These are phyloP conservation scores for Himalopsyche tibetana DNA, from an alignment of 2,888 invertebrate genomes.

Conservation along the genomic window DNA sequence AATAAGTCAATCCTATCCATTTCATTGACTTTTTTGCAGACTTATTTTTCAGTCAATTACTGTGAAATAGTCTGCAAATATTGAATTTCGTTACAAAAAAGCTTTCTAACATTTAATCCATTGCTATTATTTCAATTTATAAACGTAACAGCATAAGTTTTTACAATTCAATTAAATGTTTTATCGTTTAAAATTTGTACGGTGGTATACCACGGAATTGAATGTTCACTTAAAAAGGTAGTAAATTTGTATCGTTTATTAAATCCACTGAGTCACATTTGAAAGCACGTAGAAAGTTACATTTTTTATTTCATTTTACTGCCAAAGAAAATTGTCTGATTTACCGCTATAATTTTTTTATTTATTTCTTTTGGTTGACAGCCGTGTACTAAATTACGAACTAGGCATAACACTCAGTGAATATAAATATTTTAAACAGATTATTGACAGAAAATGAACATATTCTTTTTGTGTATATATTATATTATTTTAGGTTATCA, in stretches of 20 bases:
- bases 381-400: neutral
- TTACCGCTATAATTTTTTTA: slow-evolving; percentile 22
- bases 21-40: too few relatives aligned
- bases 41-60: neutral
- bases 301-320: slow-evolving; percentile 34
- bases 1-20: too few relatives aligned
- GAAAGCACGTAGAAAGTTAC: slow-evolving; percentile 36
- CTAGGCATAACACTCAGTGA: slow-evolving; percentile 21
- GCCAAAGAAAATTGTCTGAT: slow-evolving; percentile 37
- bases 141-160: neutral
- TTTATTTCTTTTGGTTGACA: slow-evolving; percentile 40
- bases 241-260: neutral
- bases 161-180: slow-evolving; percentile 14
- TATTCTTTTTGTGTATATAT: too few relatives aligned
- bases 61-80: neutral
- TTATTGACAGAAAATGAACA: too few relatives aligned
- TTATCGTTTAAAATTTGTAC: neutral
- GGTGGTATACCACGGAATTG: slow-evolving; percentile 6
- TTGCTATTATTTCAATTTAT: neutral
- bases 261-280: slow-evolving; percentile 24
- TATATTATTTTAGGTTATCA: too few relatives aligned
- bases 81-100: neutral
- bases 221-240: neutral
- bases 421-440: neutral
- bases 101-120: neutral